Percentiles rank a stretch among this genome's conserved stretches.
These are phyloP conservation scores for Corbicula japonica DNA, from an alignment of 2,888 invertebrate genomes.

Conservation along the genomic window DNA sequence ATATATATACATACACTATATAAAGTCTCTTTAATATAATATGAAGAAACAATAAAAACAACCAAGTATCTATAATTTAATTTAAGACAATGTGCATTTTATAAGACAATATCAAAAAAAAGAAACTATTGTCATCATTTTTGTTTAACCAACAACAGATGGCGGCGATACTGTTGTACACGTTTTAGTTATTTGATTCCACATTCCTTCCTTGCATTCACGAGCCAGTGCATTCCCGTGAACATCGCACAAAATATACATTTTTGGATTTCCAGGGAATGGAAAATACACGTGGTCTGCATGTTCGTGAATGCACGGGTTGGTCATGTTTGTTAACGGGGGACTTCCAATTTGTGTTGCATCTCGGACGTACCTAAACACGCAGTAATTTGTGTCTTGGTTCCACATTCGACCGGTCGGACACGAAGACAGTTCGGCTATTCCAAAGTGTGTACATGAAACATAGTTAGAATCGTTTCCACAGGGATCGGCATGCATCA, in stretches of 20 bases:
- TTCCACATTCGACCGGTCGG: conserved; percentile 54
- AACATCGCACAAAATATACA: conserved; percentile 80
- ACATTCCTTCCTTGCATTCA: conserved; percentile 66
- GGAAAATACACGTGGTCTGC: conserved; percentile 72
- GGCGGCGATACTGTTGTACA: conserved; percentile 33
- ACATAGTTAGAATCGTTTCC: conserved; percentile 66
- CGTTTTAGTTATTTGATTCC: conserved; percentile 71
- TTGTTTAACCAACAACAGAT: conserved; percentile 3
- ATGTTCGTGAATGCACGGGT: conserved; percentile 62
- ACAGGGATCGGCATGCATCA: conserved; percentile 63
- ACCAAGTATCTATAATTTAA: too few relatives aligned
- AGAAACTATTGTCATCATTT: too few relatives aligned
- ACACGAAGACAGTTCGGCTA: conserved; percentile 64
- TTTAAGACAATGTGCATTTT: too few relatives aligned
- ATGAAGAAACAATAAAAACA: too few relatives aligned
- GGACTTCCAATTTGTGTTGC: background rate
- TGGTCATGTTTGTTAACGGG: conserved; percentile 31
- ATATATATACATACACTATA: too few relatives aligned
- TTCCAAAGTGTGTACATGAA: conserved; percentile 68
- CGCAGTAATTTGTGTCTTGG: conserved; percentile 49
- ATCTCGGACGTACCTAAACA: conserved; percentile 54
- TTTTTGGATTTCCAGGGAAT: conserved; percentile 63
- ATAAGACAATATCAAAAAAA: too few relatives aligned
- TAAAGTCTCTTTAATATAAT: too few relatives aligned
- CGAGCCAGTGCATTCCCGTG: conserved; percentile 76